Conservation (phyloP, 2,797 vertebrate genomes). For the Buceros bicornis region DNA sequence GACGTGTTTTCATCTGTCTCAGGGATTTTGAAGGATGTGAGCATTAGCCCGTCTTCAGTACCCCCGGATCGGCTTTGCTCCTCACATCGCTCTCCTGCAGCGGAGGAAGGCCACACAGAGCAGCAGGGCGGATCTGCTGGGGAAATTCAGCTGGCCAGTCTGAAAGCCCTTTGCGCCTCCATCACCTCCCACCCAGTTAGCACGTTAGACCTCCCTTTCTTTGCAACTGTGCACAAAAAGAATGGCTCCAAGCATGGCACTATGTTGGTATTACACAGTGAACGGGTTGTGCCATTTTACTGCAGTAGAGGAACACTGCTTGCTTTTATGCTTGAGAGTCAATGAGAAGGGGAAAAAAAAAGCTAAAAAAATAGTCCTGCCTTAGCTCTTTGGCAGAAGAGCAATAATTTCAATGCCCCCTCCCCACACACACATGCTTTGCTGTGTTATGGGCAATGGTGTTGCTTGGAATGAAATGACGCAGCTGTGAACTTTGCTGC, state of each 20-base stretch:
- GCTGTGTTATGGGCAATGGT: not conserved
- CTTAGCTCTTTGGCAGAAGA: conserved; percentile 13
- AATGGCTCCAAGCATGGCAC: not conserved
- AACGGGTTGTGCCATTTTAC: not conserved
- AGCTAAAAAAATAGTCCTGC: not conserved
- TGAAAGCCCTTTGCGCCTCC: not conserved
- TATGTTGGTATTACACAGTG: not conserved
- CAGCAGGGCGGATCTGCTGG: not conserved
- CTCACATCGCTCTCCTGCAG: not conserved
- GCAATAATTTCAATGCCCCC: not conserved
- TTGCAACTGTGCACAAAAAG: not conserved
- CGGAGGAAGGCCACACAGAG: not conserved
- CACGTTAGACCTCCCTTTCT: rapidly evolving
- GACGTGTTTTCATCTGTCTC: not conserved
- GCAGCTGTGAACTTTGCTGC: not conserved
- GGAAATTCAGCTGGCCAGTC: not conserved
- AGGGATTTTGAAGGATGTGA: not conserved
- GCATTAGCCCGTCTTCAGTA: not conserved
- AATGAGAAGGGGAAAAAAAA: not conserved
- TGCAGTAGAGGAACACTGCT: not conserved
- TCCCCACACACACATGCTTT: not conserved
- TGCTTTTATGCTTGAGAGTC: not conserved
- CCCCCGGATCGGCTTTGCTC: not conserved
- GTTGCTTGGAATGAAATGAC: not conserved
- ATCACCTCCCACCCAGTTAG: not conserved